A percentile compares a stretch with the other conserved stretches of the same genome.
phyloP scores from a whole-genome alignment of 1,140 invertebrate species.

The Globodera rostochiensis region DNA sequence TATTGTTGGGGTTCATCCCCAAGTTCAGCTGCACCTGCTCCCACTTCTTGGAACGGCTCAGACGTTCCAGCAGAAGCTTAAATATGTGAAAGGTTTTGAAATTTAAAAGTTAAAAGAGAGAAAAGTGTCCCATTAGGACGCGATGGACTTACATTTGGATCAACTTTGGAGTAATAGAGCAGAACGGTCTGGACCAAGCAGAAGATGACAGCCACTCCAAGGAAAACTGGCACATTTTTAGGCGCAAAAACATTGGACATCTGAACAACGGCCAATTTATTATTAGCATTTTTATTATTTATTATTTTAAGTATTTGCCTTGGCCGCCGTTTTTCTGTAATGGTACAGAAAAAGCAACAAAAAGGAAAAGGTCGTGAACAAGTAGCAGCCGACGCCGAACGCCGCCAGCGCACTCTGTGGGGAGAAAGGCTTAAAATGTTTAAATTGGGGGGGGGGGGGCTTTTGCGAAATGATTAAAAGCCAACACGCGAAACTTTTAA shows the following conservation, averaged over 20 bases:
- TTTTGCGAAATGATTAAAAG: too few relatives aligned
- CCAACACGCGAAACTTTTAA: too few relatives aligned
- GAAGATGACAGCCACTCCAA: constrained; percentile 21
- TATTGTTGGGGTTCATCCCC: constrained; percentile 24
- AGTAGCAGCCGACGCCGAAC: constrained; percentile 22
- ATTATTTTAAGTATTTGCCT: constrained; percentile 1
- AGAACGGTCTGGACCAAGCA: constrained; percentile 27
- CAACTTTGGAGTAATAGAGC: constrained; percentile 29
- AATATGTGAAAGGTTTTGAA: background rate
- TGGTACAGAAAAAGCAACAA: constrained; percentile 22
- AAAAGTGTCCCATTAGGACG: background rate
- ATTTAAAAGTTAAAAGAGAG: background rate
- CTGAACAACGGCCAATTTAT: background rate
- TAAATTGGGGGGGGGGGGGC: too few relatives aligned
- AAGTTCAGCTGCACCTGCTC: constrained; percentile 27
- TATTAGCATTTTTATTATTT: background rate
- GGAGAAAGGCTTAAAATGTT: too few relatives aligned
- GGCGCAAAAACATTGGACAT: constrained; percentile 31
- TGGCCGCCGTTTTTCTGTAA: constrained; percentile 19
- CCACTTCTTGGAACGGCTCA: constrained; percentile 27
- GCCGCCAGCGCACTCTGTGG: constrained; percentile 14
- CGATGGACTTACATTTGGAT: background rate
- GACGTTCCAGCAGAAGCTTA: constrained; percentile 21
- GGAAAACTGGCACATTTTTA: constrained; percentile 28
- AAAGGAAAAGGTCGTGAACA: constrained; percentile 27